A percentile compares a stretch with the other conserved stretches of the same genome.
Conservation (phyloP, 2,113 vertebrate genomes). For the Scomber scombrus region DNA sequence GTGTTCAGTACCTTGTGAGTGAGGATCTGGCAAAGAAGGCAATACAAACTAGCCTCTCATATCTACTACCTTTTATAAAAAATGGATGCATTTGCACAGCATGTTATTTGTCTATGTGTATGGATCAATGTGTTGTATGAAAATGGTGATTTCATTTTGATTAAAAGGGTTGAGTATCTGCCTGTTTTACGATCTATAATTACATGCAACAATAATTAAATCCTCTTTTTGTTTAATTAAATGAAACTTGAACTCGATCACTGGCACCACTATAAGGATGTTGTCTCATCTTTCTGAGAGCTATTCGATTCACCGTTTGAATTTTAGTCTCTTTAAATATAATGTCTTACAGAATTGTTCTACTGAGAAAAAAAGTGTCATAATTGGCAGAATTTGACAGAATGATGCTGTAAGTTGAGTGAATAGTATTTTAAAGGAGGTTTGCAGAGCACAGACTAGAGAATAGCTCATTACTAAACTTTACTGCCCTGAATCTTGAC, state of each 20-base stretch:
- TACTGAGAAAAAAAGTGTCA: neutral
- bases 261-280: too few relatives aligned
- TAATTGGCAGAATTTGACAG: neutral
- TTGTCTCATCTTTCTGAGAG: too few relatives aligned
- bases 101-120: neutral
- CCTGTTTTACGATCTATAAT: too few relatives aligned
- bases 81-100: neutral
- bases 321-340: neutral
- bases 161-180: too few relatives aligned
- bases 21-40: constrained; percentile 18
- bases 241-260: too few relatives aligned
- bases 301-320: too few relatives aligned
- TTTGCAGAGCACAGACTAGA: neutral
- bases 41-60: neutral
- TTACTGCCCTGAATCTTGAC: neutral
- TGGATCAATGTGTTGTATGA: neutral
- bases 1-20: neutral
- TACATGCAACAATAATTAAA: too few relatives aligned
- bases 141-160: too few relatives aligned
- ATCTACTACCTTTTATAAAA: neutral
- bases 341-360: neutral
- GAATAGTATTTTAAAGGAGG: neutral
- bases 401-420: constrained; percentile 1
- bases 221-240: too few relatives aligned
- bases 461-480: constrained; percentile 12